These are phyloP conservation scores for Tetranychus urticae DNA, from an alignment of 1,140 invertebrate genomes.

Conservation along the genomic window DNA sequence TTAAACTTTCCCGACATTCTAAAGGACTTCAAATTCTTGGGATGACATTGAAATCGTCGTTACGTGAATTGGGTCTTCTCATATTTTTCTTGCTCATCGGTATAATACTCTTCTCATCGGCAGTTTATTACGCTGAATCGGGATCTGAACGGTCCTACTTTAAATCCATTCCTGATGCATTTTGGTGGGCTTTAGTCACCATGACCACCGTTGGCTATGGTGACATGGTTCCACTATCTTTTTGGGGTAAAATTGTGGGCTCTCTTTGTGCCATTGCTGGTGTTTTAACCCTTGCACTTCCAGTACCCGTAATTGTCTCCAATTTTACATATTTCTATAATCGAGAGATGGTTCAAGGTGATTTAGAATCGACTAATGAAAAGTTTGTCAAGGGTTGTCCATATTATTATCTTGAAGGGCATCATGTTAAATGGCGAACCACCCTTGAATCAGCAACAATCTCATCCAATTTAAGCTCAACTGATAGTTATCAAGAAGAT, in stretches of 20 bases:
- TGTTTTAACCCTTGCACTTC: constrained; percentile 46
- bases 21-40: constrained; percentile 92
- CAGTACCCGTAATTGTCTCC: constrained; percentile 81
- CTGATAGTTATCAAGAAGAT: no score
- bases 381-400: constrained; percentile 90
- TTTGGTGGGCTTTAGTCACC: constrained; percentile 98
- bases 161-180: constrained; percentile 79
- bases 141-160: constrained; percentile 85
- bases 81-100: constrained; percentile 99
- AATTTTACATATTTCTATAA: constrained; percentile 99
- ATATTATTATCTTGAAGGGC: constrained; percentile 19
- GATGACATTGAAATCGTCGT: constrained; percentile 94
- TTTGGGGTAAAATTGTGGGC: constrained; percentile 96
- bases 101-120: constrained; percentile 91
- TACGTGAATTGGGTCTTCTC: constrained; percentile 95
- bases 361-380: constrained; percentile 92
- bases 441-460: no score
- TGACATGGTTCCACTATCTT: constrained; percentile 92
- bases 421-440: background rate
- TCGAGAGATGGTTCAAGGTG: constrained; percentile 91
- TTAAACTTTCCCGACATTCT: constrained; percentile 90
- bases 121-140: constrained; percentile 95
- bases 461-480: no score
- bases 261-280: constrained; percentile 97
- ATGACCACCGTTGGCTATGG: constrained; percentile 96